phyloP scores from a whole-genome alignment of 2,797 vertebrate genomes.

The Ctenosaura bakeri region DNA sequence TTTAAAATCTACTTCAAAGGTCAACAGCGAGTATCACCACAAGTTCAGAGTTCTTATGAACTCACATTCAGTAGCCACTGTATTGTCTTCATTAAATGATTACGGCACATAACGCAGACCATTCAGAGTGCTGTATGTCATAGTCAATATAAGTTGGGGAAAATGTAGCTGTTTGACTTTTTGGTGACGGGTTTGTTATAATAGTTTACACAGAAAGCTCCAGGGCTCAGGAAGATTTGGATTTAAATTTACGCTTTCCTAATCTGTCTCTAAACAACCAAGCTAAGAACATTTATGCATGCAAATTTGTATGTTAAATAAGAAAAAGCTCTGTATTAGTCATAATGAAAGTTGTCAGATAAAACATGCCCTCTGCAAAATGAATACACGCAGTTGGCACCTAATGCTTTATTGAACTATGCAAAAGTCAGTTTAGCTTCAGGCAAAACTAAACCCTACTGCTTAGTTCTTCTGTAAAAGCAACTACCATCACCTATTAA shows the following conservation, averaged over 20 bases:
- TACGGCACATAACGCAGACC: not conserved
- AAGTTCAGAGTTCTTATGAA: not conserved
- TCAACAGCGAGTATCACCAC: not conserved
- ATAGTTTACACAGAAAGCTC: not conserved
- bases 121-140: not conserved
- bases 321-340: conserved; percentile 31
- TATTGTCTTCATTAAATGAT: not conserved
- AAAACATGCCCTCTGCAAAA: conserved; percentile 52
- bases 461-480: conserved; percentile 25
- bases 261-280: conserved; percentile 3
- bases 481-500: not conserved
- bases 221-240: not conserved
- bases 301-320: not conserved
- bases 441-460: conserved; percentile 35
- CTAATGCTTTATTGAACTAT: conserved; percentile 50
- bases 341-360: conserved; percentile 50
- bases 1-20: not conserved
- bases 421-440: conserved; percentile 33
- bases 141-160: not conserved
- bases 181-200: not conserved
- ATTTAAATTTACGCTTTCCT: not conserved
- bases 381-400: conserved; percentile 21
- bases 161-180: not conserved
- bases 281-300: conserved; percentile 17
- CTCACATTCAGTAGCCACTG: not conserved